Evolutionary conservation across 2,797 vertebrate species (phyloP).

Genomic region (Sebastiscus tertius): DNA sequence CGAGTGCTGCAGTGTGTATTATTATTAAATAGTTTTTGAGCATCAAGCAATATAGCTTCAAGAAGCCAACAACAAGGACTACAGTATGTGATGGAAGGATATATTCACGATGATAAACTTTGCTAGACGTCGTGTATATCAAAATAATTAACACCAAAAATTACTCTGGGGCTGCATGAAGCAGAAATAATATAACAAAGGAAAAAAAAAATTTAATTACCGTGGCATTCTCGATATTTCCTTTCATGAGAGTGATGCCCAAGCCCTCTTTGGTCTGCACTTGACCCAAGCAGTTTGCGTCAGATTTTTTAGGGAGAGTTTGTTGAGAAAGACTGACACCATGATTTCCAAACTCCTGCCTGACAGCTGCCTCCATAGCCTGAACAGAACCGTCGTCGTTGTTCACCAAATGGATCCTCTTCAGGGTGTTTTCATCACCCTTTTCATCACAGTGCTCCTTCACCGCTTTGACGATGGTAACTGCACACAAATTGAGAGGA

Average conservation of each 20-base stretch:
- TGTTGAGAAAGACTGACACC: conserved; percentile 1
- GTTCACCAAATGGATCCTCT: conserved; percentile 85
- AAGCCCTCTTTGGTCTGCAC: conserved; percentile 84
- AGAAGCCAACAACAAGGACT: too few relatives aligned
- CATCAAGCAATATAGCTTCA: too few relatives aligned
- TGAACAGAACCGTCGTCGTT: conserved; percentile 50
- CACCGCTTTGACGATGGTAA: conserved; percentile 80
- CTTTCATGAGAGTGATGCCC: conserved; percentile 76
- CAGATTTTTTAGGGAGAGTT: neutral
- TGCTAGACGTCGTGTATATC: too few relatives aligned
- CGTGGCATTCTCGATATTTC: conserved; percentile 77
- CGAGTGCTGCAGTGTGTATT: too few relatives aligned
- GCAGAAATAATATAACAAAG: too few relatives aligned
- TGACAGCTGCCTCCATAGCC: conserved; percentile 73
- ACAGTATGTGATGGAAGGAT: too few relatives aligned
- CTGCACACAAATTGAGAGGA: conserved; percentile 74
- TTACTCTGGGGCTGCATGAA: too few relatives aligned
- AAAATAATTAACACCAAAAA: too few relatives aligned
- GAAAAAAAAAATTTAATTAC: conserved; percentile 73
- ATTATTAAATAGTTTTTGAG: too few relatives aligned
- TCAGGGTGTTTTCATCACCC: conserved; percentile 59
- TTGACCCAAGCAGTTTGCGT: conserved; percentile 16
- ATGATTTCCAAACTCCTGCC: conserved; percentile 64
- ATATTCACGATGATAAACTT: too few relatives aligned
- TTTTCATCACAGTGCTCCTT: conserved; percentile 76